These are phyloP conservation scores for Erebia aethiops DNA, from an alignment of 2,888 invertebrate species.

Conservation along the genomic window DNA sequence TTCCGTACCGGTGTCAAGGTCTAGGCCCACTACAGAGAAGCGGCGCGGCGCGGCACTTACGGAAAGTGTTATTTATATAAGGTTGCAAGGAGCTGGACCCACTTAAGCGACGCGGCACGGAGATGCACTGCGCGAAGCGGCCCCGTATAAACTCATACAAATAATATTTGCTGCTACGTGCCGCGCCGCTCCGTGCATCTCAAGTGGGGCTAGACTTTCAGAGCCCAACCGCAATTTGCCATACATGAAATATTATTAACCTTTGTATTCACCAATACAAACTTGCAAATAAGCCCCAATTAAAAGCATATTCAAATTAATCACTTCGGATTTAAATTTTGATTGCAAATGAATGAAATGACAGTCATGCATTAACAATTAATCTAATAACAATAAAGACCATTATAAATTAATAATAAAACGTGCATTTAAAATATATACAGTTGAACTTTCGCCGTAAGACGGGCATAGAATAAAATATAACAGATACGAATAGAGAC, in stretches of 20 bases:
- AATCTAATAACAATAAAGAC: constrained; percentile 8
- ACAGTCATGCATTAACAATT: constrained; percentile 3
- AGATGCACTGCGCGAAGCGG: no score
- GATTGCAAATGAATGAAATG: not conserved
- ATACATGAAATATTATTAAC: not conserved
- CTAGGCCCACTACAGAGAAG: no score
- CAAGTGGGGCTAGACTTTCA: no score
- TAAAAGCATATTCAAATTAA: not conserved
- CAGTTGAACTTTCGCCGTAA: constrained; percentile 33
- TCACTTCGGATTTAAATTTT: constrained; percentile 11
- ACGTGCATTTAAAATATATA: constrained; percentile 8
- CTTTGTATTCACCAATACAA: not conserved
- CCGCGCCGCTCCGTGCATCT: no score
- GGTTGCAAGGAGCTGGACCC: no score
- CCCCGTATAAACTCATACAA: no score
- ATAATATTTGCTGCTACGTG: no score
- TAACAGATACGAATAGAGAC: constrained; percentile 22
- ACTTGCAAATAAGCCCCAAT: not conserved
- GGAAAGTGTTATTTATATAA: no score
- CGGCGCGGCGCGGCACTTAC: no score
- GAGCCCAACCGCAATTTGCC: not conserved
- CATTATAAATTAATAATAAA: constrained; percentile 4
- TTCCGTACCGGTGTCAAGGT: no score
- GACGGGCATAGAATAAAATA: constrained; percentile 30
- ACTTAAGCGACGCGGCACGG: no score